Evolutionary conservation across 2,888 invertebrate species (phyloP).

Genomic region (Leptopilina syphax): DNA sequence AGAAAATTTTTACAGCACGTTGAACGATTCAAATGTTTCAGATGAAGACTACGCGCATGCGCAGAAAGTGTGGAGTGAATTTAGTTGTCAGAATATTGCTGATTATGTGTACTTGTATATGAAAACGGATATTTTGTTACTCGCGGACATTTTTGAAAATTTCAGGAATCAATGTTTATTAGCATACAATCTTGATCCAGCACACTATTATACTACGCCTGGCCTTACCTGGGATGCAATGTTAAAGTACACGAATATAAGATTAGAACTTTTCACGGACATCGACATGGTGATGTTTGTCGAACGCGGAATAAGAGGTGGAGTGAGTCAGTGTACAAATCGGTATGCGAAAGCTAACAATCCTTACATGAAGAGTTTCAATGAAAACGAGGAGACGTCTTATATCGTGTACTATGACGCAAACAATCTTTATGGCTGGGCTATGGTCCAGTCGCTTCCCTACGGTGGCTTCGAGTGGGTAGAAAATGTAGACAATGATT

Average conservation of each 20-base stretch:
- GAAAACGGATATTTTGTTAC: not conserved
- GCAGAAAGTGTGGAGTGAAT: not conserved
- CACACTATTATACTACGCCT: conserved; percentile 47
- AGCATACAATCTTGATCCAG: conserved; percentile 43
- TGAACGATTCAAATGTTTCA: not conserved
- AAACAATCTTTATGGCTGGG: conserved; percentile 42
- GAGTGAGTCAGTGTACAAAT: conserved; percentile 51
- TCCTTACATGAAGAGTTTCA: not conserved
- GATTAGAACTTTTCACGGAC: conserved; percentile 27
- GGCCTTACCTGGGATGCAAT: conserved; percentile 51
- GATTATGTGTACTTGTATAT: not conserved
- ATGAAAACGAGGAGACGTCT: too few species aligned
- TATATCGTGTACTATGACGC: conserved; percentile 25
- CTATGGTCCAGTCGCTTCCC: conserved; percentile 24
- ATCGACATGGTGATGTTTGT: conserved; percentile 24
- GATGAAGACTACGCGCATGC: not conserved
- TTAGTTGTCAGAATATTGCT: conserved; percentile 15
- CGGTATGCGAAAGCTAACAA: conserved; percentile 56
- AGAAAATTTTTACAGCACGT: conserved; percentile 6
- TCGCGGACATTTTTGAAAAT: conserved; percentile 48
- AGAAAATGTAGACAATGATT: not conserved
- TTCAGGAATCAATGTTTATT: conserved; percentile 51
- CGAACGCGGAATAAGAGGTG: conserved; percentile 16
- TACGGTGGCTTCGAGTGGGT: conserved; percentile 38
- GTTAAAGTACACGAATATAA: conserved; percentile 49